Percentiles rank a stretch among this genome's conserved stretches.
Evolutionary conservation across 2,888 invertebrate species (phyloP).

Genomic region (Volucella bombylans): DNA sequence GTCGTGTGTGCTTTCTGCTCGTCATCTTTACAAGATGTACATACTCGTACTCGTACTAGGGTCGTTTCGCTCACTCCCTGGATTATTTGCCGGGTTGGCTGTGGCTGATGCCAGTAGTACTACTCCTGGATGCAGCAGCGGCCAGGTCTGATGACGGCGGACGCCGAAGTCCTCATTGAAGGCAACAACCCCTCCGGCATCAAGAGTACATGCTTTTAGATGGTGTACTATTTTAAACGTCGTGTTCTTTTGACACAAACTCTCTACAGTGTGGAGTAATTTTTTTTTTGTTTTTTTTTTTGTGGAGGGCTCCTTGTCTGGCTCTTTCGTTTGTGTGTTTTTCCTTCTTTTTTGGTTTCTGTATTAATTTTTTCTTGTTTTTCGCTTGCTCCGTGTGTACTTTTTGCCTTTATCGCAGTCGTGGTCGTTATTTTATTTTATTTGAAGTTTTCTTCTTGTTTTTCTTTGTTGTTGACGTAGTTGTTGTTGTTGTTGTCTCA

Average conservation of each 20-base stretch:
- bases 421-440: conserved; percentile 69
- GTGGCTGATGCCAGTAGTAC: conserved; percentile 1
- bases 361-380: conserved; percentile 70
- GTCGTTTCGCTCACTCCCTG: conserved; percentile 73
- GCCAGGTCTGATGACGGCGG: conserved; percentile 7
- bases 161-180: conserved; percentile 22
- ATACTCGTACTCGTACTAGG: conserved; percentile 60
- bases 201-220: conserved; percentile 74
- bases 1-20: conserved; percentile 71
- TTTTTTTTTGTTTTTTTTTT: conserved; percentile 30
- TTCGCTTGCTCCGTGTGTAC: conserved; percentile 69
- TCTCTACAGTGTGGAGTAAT: conserved; percentile 66
- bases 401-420: conserved; percentile 69
- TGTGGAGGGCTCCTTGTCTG: conserved; percentile 48
- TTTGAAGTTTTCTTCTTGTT: conserved; percentile 77
- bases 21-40: conserved; percentile 73
- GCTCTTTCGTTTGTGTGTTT: conserved; percentile 64
- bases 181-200: conserved; percentile 71
- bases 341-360: conserved; percentile 64
- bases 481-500: conserved; percentile 38
- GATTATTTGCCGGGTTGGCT: conserved; percentile 42
- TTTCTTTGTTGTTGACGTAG: conserved; percentile 27
- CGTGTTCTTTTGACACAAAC: conserved; percentile 73
- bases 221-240: conserved; percentile 74
- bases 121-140: conserved; percentile 43